A percentile compares a stretch with the other conserved stretches of the same genome.
Evolutionary conservation across 2,113 vertebrate species (phyloP).

Genomic region (Pandion haliaetus): DNA sequence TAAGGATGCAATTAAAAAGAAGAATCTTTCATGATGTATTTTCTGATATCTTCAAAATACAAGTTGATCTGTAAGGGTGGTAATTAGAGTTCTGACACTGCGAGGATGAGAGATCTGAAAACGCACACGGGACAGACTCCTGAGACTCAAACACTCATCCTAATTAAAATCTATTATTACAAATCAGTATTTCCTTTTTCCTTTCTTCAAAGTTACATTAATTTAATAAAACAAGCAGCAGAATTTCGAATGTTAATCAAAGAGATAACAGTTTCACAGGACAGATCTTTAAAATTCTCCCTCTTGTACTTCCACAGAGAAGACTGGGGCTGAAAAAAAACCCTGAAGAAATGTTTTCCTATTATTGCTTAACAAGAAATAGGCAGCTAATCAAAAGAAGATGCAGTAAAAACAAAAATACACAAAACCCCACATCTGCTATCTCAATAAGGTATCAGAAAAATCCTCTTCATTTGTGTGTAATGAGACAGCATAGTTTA

Average conservation of each 20-base stretch:
- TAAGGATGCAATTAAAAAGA: slow-evolving; percentile 4
- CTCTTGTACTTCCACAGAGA: slow-evolving; percentile 17
- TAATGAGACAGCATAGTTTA: slow-evolving; percentile 22
- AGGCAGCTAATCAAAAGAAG: slow-evolving; percentile 49
- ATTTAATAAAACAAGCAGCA: slow-evolving; percentile 50
- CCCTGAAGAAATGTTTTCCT: slow-evolving; percentile 21
- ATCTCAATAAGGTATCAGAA: slow-evolving; percentile 24
- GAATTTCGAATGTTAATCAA: slow-evolving; percentile 46
- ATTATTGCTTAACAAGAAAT: slow-evolving; percentile 43
- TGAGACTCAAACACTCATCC: not conserved
- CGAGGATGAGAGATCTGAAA: slow-evolving; percentile 29
- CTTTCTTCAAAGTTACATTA: slow-evolving; percentile 49
- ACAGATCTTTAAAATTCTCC: slow-evolving; percentile 44
- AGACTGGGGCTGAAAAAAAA: not conserved
- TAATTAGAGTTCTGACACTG: slow-evolving; percentile 31
- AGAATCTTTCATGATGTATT: not conserved
- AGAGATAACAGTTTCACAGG: slow-evolving; percentile 49
- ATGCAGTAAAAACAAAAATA: slow-evolving; percentile 33
- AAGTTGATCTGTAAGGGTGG: slow-evolving; percentile 4
- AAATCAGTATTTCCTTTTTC: slow-evolving; percentile 41
- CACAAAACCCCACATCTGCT: not conserved
- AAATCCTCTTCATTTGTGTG: slow-evolving; percentile 18
- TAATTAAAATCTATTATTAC: slow-evolving; percentile 59
- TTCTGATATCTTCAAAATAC: slow-evolving; percentile 33
- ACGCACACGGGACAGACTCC: not conserved